Evolutionary conservation across 2,888 invertebrate species (phyloP), one percentile per base, ranked within the genome.

Genomic region (Pristionchus exspectatus): DNA sequence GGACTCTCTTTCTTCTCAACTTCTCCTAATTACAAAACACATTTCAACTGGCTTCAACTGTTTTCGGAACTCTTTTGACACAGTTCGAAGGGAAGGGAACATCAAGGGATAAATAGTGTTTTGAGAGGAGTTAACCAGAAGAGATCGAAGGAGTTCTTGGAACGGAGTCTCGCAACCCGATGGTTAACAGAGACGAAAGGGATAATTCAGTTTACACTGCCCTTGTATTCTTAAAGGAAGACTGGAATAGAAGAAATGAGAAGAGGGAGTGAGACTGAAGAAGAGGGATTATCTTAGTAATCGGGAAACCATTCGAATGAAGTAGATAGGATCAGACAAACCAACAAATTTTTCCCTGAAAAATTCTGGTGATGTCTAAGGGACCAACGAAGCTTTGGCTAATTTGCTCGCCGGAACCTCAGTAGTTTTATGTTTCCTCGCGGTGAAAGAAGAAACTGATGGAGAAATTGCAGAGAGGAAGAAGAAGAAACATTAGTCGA

Each of bases 181-280:
- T 7, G 66, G n/a, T 27, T 27, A 27, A 3, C 14, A 27, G 27
- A 30, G 72, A 72, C 12, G 44, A 44, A 44, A 18, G 50, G 14
- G 50, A 44, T 77, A 77, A 77, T 77, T 44, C 77, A 77, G 77
- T 50, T 77, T 77, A 77, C 50, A 44, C 72, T 72, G 30, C 33
- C 33, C 72, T 72, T 72, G 72, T 72, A 30, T 44, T 44, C 50
- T 38, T 44, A 44, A 77, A 77, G 44, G 77, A 77, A 50, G 50
- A 77, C 50, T 21, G 24, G 77, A 77, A 77, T 44, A 77, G 77
- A 77, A 77, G 77, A 50, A 21, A 44, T 21, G n/a, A 77, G 50
- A 44, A 77, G 77, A 44, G 69, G 24, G 30, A n/a, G n/a, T 2
- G 21, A 33, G 72, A 72, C 16, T 27, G 72, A 33, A n/a, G 33